Evolutionary conservation across 2,888 invertebrate genomes (phyloP).

Genomic region (Cybosia mesomella): DNA sequence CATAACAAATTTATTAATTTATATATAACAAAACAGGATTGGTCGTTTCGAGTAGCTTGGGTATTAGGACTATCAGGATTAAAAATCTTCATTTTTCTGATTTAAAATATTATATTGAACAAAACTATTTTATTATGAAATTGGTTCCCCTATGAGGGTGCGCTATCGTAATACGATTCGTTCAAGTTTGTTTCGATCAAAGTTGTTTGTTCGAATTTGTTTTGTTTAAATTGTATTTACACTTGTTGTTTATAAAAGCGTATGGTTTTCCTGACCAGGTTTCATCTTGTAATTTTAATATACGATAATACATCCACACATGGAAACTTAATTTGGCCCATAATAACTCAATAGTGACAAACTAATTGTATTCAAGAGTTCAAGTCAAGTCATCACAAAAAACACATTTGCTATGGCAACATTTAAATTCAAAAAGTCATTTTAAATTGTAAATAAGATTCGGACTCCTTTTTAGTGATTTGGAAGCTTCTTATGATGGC

Average conservation of each 20-base stretch:
- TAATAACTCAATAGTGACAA: conserved; percentile 12
- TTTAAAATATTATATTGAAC: not conserved
- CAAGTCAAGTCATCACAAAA: conserved; percentile 10
- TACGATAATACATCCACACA: not conserved
- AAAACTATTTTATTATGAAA: not conserved
- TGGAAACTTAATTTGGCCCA: not conserved
- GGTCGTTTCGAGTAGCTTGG: too few species aligned
- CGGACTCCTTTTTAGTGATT: conserved; percentile 24
- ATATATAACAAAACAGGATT: too few species aligned
- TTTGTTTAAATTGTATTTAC: not conserved
- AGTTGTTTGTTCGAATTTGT: not conserved
- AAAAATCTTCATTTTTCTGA: not conserved
- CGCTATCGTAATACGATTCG: conserved; percentile 1
- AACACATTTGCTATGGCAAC: not conserved
- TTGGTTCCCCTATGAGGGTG: not conserved
- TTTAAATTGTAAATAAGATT: conserved; percentile 33
- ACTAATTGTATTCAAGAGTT: conserved; percentile 10
- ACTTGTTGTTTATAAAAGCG: not conserved
- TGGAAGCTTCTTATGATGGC: conserved; percentile 19
- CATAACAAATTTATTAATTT: too few species aligned
- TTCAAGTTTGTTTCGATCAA: not conserved
- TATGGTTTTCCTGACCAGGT: not conserved
- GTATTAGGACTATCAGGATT: not conserved
- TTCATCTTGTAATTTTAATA: conserved; percentile 1
- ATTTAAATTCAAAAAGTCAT: conserved; percentile 14